phyloP scores from a whole-genome alignment of 2,888 invertebrate genomes.

The Timandra comae region DNA sequence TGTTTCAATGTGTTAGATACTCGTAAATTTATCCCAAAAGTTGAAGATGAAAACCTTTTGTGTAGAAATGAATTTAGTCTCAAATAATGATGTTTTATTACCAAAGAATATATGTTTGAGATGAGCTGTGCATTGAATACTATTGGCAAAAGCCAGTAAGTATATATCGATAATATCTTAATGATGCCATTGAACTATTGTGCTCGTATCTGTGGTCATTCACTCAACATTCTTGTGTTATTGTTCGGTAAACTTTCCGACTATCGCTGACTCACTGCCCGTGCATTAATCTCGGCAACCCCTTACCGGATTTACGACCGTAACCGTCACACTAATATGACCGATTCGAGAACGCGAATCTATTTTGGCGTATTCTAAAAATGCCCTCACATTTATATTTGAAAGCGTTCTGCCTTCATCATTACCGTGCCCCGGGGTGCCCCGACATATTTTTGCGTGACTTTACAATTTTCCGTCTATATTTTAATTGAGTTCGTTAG shows the following conservation, averaged over 20 bases:
- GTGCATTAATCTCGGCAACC: constrained; percentile 50
- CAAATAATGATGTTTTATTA: too few relatives aligned
- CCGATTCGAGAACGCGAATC: constrained; percentile 37
- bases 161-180: too few relatives aligned
- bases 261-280: constrained; percentile 46
- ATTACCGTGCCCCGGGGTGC: constrained; percentile 24
- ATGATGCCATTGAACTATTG: too few relatives aligned
- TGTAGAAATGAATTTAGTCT: too few relatives aligned
- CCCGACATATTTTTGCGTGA: constrained; percentile 30
- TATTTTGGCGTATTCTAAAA: constrained; percentile 29
- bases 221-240: constrained; percentile 19
- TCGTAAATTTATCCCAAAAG: too few relatives aligned
- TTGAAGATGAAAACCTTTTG: too few relatives aligned
- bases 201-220: constrained; percentile 11
- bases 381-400: constrained; percentile 36
- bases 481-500: constrained; percentile 29
- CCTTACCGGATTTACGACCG: constrained; percentile 42
- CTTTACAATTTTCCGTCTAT: constrained; percentile 33
- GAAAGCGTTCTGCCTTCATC: constrained; percentile 40
- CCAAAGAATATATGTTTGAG: too few relatives aligned
- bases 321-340: constrained; percentile 51
- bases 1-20: too few relatives aligned
- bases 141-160: too few relatives aligned
- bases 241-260: constrained; percentile 37
- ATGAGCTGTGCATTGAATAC: too few relatives aligned